Percentiles rank a stretch among this genome's conserved stretches.
phyloP scores from a whole-genome alignment of 2,888 invertebrate genomes.

The Acanthosoma haemorrhoidale region DNA sequence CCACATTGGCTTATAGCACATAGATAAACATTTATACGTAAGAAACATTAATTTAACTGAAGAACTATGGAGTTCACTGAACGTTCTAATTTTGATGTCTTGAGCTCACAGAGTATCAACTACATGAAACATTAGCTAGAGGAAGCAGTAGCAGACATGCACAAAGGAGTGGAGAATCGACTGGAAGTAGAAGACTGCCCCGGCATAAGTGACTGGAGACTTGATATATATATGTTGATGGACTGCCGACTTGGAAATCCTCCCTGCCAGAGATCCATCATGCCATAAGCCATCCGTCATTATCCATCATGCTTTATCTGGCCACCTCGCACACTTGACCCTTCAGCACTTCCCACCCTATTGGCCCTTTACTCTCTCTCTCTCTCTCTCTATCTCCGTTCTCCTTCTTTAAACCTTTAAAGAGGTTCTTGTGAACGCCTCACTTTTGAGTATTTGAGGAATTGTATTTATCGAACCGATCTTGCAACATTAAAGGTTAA shows the following conservation, averaged over 20 bases:
- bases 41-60: too few species aligned
- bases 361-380: background rate
- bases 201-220: constrained; percentile 2
- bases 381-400: background rate
- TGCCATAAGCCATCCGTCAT: constrained; percentile 4
- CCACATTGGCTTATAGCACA: too few species aligned
- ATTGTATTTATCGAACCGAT: background rate
- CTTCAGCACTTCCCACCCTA: constrained; percentile 2
- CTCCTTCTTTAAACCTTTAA: background rate
- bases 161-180: too few species aligned
- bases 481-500: too few species aligned
- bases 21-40: too few species aligned
- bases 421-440: too few species aligned
- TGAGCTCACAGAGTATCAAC: too few species aligned
- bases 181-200: too few species aligned
- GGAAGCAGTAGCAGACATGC: too few species aligned
- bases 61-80: too few species aligned
- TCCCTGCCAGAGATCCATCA: constrained; percentile 13
- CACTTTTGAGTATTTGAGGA: background rate
- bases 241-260: constrained; percentile 17
- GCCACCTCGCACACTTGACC: constrained; percentile 12
- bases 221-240: constrained; percentile 12
- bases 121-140: too few species aligned
- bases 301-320: constrained; percentile 13
- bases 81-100: too few species aligned